phyloP scores from a whole-genome alignment of 2,113 vertebrate species.

The Montifringilla adamsi region DNA sequence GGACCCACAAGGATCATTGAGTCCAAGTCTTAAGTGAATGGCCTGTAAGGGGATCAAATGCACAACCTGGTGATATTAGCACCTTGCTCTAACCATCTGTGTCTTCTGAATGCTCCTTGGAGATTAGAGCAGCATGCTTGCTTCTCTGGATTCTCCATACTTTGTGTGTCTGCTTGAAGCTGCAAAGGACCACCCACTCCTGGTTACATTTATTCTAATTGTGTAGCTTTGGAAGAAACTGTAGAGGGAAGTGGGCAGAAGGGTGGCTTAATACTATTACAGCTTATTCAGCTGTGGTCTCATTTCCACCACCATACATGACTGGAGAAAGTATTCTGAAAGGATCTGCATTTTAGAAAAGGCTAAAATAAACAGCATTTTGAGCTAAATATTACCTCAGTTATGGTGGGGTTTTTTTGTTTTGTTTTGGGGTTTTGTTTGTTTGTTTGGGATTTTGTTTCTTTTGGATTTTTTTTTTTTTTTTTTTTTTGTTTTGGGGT shows the following conservation, averaged over 20 bases:
- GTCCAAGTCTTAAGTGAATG: neutral
- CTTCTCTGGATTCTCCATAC: neutral
- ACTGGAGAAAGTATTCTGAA: neutral
- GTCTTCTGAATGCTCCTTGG: neutral
- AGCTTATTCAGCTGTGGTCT: neutral
- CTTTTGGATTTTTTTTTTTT: too few species aligned
- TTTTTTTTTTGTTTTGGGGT: too few species aligned
- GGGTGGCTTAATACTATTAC: neutral
- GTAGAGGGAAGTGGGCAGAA: neutral
- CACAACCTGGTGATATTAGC: neutral
- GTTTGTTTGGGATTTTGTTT: neutral
- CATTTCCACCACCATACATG: neutral
- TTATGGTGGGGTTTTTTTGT: neutral
- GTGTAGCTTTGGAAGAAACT: neutral
- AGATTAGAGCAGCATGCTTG: neutral
- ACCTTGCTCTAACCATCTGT: neutral
- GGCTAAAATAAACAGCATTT: neutral
- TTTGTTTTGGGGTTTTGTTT: neutral
- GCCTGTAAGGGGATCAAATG: neutral
- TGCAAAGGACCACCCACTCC: neutral
- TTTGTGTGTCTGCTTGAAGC: neutral
- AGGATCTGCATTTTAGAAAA: neutral
- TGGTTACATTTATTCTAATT: neutral
- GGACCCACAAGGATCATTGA: accelerated
- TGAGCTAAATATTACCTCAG: neutral